A percentile compares a stretch with the other conserved stretches of the same genome.
phyloP scores from a whole-genome alignment of 2,888 invertebrate species.

The Apamea anceps region DNA sequence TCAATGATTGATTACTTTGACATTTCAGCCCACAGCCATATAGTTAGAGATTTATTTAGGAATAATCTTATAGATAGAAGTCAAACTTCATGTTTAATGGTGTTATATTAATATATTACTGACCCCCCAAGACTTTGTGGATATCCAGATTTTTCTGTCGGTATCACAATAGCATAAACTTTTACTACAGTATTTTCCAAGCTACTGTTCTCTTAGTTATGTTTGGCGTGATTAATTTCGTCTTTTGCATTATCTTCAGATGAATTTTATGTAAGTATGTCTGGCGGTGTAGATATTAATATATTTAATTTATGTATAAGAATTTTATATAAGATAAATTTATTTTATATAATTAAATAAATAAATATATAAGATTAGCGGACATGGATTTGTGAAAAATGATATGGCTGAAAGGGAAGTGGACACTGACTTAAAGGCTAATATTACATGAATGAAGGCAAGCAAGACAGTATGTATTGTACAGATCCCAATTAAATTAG shows the following conservation, averaged over 20 bases:
- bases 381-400: neutral
- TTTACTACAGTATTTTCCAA: neutral
- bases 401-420: neutral
- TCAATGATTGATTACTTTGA: constrained; percentile 26
- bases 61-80: neutral
- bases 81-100: neutral
- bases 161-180: neutral
- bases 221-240: neutral
- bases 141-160: neutral
- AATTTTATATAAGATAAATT: no score
- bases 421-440: neutral
- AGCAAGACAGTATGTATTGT: neutral
- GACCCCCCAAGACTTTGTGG: neutral
- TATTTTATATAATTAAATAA: no score
- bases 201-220: neutral
- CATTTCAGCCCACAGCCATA: constrained; percentile 16
- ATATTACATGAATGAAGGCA: neutral
- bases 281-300: neutral
- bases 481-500: neutral
- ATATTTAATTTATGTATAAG: neutral
- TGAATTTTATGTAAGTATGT: neutral
- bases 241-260: neutral
- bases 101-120: neutral
- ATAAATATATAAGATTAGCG: neutral
- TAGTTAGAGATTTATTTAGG: neutral